Conservation (phyloP, 1,140 invertebrate genomes). For the Telenomus remus region DNA sequence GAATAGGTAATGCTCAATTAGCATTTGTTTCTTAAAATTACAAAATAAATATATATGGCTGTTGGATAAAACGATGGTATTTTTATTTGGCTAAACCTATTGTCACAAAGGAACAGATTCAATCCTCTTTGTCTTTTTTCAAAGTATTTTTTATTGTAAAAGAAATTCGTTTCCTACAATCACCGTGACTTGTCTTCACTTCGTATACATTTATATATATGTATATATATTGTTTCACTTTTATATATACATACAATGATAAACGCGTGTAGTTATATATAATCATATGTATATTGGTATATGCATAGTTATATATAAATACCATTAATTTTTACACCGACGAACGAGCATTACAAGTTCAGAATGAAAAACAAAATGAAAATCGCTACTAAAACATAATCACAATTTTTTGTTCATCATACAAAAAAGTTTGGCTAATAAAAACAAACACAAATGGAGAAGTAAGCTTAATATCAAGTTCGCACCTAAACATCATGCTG, state of each 20-base stretch:
- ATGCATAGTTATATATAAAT: constrained; percentile 30
- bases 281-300: constrained; percentile 25
- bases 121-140: constrained; percentile 10
- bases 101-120: background rate
- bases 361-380: constrained; percentile 19
- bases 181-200: constrained; percentile 22
- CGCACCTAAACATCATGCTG: constrained; percentile 2
- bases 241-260: background rate
- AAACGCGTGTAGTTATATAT: constrained; percentile 6
- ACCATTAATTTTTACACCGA: constrained; percentile 40
- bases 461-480: constrained; percentile 1
- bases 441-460: background rate
- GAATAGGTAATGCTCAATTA: constrained; percentile 77
- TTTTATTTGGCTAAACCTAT: constrained; percentile 14
- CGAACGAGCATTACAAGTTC: constrained; percentile 24
- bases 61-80: constrained; percentile 72
- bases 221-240: background rate
- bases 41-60: constrained; percentile 76
- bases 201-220: constrained; percentile 21
- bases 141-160: constrained; percentile 46
- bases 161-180: constrained; percentile 40
- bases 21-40: constrained; percentile 77
- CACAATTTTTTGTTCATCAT: constrained; percentile 5
- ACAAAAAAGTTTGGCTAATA: constrained; percentile 10
- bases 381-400: constrained; percentile 13